Percentiles rank a stretch among this genome's conserved stretches.
Evolutionary conservation across 2,888 invertebrate genomes (phyloP).

Genomic region (Leucania comma): DNA sequence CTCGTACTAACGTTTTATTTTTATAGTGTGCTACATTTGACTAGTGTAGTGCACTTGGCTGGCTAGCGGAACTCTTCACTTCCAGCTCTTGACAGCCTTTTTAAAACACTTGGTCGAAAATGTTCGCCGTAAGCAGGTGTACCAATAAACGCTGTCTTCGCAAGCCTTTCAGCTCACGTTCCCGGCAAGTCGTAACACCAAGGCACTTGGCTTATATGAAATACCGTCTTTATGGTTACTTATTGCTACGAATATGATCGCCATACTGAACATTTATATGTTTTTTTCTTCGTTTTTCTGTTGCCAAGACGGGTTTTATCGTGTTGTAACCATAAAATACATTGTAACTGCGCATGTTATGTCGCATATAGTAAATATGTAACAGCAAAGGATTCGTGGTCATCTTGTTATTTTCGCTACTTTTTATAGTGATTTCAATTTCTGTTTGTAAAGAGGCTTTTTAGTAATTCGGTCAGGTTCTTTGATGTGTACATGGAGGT

Average conservation of each 20-base stretch:
- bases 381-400: slow-evolving; percentile 53
- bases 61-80: slow-evolving; percentile 25
- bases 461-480: slow-evolving; percentile 49
- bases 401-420: slow-evolving; percentile 44
- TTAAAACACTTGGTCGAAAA: slow-evolving; percentile 69
- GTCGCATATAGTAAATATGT: slow-evolving; percentile 65
- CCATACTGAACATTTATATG: slow-evolving; percentile 76
- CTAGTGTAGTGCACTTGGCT: slow-evolving; percentile 14
- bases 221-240: slow-evolving; percentile 85
- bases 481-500: slow-evolving; percentile 50
- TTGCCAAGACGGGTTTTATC: slow-evolving; percentile 73
- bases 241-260: slow-evolving; percentile 81
- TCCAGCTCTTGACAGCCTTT: slow-evolving; percentile 62
- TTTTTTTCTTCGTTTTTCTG: slow-evolving; percentile 72
- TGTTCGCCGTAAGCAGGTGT: slow-evolving; percentile 81
- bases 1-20: slow-evolving; percentile 6
- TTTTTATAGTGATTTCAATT: slow-evolving; percentile 47
- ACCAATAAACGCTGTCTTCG: slow-evolving; percentile 80
- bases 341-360: slow-evolving; percentile 69
- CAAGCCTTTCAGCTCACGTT: slow-evolving; percentile 84
- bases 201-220: slow-evolving; percentile 84
- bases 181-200: slow-evolving; percentile 80
- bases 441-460: slow-evolving; percentile 39
- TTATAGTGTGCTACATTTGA: slow-evolving; percentile 16
- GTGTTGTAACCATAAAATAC: slow-evolving; percentile 74